Conservation (phyloP, 2,113 vertebrate genomes). For the Xyliphius kryptos region DNA sequence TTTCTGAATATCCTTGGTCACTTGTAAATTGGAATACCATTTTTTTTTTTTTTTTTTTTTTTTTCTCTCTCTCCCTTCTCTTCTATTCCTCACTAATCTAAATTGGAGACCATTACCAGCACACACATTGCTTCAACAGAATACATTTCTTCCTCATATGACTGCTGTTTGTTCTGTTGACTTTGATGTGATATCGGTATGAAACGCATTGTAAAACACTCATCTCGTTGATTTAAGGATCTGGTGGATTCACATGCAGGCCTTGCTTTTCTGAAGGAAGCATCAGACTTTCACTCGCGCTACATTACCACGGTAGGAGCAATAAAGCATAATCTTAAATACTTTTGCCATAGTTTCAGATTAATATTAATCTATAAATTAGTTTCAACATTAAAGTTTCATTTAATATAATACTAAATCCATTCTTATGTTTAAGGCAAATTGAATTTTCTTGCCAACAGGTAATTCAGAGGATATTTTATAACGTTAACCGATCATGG, state of each 20-base stretch:
- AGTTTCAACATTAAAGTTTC: too few species aligned
- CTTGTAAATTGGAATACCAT: neutral
- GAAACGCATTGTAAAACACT: slow-evolving; percentile 24
- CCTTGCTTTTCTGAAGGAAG: slow-evolving; percentile 87
- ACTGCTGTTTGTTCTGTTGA: slow-evolving; percentile 19
- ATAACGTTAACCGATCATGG: slow-evolving; percentile 92
- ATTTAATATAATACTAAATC: too few species aligned
- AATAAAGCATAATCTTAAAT: too few species aligned
- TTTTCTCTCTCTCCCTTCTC: too few species aligned
- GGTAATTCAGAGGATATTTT: slow-evolving; percentile 96
- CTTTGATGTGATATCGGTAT: slow-evolving; percentile 28
- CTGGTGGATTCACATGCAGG: slow-evolving; percentile 89
- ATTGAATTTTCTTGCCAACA: too few species aligned
- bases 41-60: neutral
- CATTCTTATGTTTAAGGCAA: too few species aligned
- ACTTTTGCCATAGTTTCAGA: too few species aligned
- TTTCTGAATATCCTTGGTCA: slow-evolving; percentile 13
- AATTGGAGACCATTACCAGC: too few species aligned
- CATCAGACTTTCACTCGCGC: slow-evolving; percentile 88
- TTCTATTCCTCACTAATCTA: too few species aligned
- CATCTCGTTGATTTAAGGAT: slow-evolving; percentile 66
- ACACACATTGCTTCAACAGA: slow-evolving; percentile 21
- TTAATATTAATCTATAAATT: too few species aligned
- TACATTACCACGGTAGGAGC: slow-evolving; percentile 93
- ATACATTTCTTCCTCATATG: slow-evolving; percentile 7